Evolutionary conservation across 2,797 vertebrate genomes (phyloP), one percentile per base, ranked within the genome.

Genomic region (Artibeus lituratus): DNA sequence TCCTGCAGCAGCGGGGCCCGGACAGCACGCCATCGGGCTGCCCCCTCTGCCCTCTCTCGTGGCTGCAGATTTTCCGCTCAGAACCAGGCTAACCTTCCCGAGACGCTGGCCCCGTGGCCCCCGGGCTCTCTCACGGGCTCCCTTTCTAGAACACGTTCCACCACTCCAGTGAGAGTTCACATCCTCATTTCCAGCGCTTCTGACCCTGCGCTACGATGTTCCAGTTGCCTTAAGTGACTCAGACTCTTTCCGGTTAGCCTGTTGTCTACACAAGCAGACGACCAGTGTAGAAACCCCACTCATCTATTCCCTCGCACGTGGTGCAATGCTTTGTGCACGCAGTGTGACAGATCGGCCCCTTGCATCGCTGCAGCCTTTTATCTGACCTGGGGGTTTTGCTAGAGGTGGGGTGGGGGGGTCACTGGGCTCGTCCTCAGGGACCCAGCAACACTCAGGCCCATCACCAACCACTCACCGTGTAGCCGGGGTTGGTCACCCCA

Each of bases 151-250:
- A 65, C 57, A 9, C 0, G 2, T 72, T 74, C 32, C 47, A n/a
- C 51, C 26, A 44, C 42, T 81, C 84, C 78, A 90, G n/a, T 51
- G 53, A 47, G 24, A 73, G 73, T 29, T 83, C 74, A 59, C 10
- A 57, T 10, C 65, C 77, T 96, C 80, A 24, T 51, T 92, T 86
- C 57, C 42, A 10, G 65, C 65, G 44, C 9, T 29, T 37, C 88
- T 44, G 55, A 12, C 86, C 77, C 57, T 26, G 16, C 62, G 55
- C 90, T 51, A 4, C 29, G 12, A 77, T 26, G 90, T 59, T 76
- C 94, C 76, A 85, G 65, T 87, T 90, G 87, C 94, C 95, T 82
- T 47, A 24, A 59, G 44, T 80, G 91, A 83, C 74, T 80, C n/a
- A 57, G 29, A 59, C 74, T 37, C 70, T 24, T 78, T 5, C 65